A percentile compares a stretch with the other conserved stretches of the same genome.
Evolutionary conservation across 2,888 invertebrate species (phyloP).

Genomic region (Catocala fraxini): DNA sequence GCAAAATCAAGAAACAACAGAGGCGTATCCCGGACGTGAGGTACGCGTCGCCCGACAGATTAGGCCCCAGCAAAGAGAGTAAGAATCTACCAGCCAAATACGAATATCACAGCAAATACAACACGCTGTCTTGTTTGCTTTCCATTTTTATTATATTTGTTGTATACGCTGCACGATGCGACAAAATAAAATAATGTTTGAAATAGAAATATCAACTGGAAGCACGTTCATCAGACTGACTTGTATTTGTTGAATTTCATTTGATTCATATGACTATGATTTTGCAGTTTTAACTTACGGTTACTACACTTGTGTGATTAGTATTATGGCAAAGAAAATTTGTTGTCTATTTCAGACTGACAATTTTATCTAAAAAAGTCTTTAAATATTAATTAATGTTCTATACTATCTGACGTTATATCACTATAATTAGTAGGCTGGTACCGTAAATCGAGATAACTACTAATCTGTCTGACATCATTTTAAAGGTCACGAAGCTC

Average conservation of each 20-base stretch:
- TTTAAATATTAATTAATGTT: too few species aligned
- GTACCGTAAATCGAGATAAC: neutral
- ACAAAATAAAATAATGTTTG: constrained; percentile 72
- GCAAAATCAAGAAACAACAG: constrained; percentile 80
- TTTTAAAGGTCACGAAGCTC: constrained; percentile 1
- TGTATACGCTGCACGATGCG: constrained; percentile 57
- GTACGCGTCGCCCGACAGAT: constrained; percentile 72
- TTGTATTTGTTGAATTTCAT: constrained; percentile 39
- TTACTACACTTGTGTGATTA: too few species aligned
- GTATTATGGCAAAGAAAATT: too few species aligned
- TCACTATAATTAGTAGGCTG: neutral
- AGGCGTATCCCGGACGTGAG: constrained; percentile 76
- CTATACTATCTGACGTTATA: constrained; percentile 1
- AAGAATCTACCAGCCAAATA: constrained; percentile 76
- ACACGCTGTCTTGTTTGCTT: constrained; percentile 75
- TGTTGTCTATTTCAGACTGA: too few species aligned
- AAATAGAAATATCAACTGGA: constrained; percentile 60
- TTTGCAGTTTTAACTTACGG: too few species aligned
- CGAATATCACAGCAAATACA: constrained; percentile 77
- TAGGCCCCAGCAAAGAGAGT: constrained; percentile 77
- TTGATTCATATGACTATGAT: neutral
- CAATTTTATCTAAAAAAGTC: too few species aligned
- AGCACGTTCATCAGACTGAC: constrained; percentile 66
- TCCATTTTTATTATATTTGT: constrained; percentile 83
- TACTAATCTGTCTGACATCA: neutral